phyloP scores from a whole-genome alignment of 2,888 invertebrate genomes.

The Rhingia rostrata region DNA sequence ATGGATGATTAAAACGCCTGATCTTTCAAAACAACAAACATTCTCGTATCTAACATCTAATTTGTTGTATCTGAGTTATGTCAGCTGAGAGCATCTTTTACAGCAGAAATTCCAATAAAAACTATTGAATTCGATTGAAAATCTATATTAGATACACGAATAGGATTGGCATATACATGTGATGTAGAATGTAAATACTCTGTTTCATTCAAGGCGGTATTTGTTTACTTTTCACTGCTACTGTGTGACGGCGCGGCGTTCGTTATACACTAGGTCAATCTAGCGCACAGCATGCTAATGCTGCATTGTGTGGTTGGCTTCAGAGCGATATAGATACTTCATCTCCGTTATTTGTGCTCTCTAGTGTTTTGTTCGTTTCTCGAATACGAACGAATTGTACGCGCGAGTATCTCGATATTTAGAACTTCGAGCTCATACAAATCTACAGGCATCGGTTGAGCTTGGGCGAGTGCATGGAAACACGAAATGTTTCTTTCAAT shows the following conservation, averaged over 20 bases:
- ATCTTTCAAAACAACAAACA: background rate
- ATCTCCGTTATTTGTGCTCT: constrained; percentile 43
- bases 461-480: constrained; percentile 74
- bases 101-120: constrained; percentile 51
- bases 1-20: constrained; percentile 12
- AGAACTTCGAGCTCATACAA: background rate
- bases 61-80: constrained; percentile 44
- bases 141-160: background rate
- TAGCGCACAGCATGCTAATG: constrained; percentile 51
- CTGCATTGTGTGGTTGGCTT: background rate
- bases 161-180: background rate
- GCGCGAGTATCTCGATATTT: constrained; percentile 16
- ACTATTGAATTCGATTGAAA: constrained; percentile 39
- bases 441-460: constrained; percentile 33
- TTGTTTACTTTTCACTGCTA: constrained; percentile 56
- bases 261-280: constrained; percentile 47
- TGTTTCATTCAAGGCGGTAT: background rate
- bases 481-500: constrained; percentile 76
- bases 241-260: constrained; percentile 28
- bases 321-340: constrained; percentile 43
- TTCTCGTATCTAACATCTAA: constrained; percentile 36
- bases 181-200: background rate
- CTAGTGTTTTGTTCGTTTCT: constrained; percentile 14
- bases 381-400: background rate
- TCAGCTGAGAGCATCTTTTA: constrained; percentile 34